Evolutionary conservation across 2,797 vertebrate genomes (phyloP), one percentile per base, ranked within the genome.

Genomic region (Gadopsis marmoratus): DNA sequence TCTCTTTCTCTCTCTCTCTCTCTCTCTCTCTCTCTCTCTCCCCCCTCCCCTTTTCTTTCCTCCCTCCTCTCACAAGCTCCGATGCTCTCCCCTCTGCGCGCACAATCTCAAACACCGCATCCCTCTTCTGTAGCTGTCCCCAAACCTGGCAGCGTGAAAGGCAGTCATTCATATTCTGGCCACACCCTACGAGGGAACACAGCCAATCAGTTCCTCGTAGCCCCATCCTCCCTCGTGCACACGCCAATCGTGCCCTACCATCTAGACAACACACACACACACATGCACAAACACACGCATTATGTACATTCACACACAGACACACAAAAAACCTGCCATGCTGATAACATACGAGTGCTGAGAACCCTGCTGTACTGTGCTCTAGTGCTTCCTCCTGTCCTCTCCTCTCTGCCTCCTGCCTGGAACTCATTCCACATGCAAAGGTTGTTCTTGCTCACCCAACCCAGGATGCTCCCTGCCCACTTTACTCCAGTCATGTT

Each of bases 111-210:
- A 78, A 81, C 91, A 90, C 77, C 88, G 88, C 85, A 83, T 89
- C 87, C 88, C 86, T 92, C 84, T 85, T 80, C 65, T 11, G 70
- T 74, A 89, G 87, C 90, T 88, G 91, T 92, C 88, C 90, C 89
- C 77, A 88, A 93, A 89, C 84, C 89, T 86, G 82, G 79, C 81
- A 80, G 86, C 79, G 86, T 77, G 68, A 78, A 82, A 89, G 82
- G 58, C 82, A 88, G 90, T 93, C 90, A 81, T 92, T 94, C 89
- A 93, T 86, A 89, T 91, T 88, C 85, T 81, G 79, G 88, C 91
- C 92, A 93, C 95, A 67, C 95, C 94, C 86, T 77, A 77, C 64
- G 37, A 83, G 81, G 62, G 35, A 74, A 75, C 58, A 51, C 72
- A 73, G 9, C 95, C 95, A 95, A 94, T 96, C 92, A 47, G 56